Evolutionary conservation across 2,113 vertebrate species (phyloP), one percentile per base, ranked within the genome.

Genomic region (Prunella fulvescens): DNA sequence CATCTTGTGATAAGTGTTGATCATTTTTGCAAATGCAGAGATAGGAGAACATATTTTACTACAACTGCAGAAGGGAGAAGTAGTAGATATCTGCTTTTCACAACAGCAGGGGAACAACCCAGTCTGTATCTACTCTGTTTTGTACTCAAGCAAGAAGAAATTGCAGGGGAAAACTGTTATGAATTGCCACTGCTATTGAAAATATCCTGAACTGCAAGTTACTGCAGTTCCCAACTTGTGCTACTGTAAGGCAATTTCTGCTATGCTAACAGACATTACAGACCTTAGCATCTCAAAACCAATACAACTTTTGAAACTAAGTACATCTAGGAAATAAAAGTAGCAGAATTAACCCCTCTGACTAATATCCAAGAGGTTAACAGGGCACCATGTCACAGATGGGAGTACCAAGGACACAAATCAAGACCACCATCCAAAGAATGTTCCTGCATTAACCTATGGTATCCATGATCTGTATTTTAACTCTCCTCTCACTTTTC

Each of bases 131-230:
- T 78, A 39, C 23, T 77, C 42, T 84, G 39, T 29, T 86, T 69
- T 53, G 28, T 19, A 50, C 8, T 58, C 20, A 45, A 40, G 11
- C 51, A 64, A 1, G 8, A 71, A 90, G 48, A 76, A 88, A 62
- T 1, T 19, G 12, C 1, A 1, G 18, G 1, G 1, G 3, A 19
- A 42, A 80, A 54, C 35, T 37, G 28, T 26, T 54, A 54, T 0
- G 4, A 57, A 47, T n/a, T 74, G 48, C 18, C 86, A 31, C 23
- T 81, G 40, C 51, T 79, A 29, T 6, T 61, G 51, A 84, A 95
- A 94, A 88, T 11, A 60, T 17, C 58, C 6, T 42, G 70, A 69
- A 72, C 17, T 29, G 15, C 57, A 89, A 50, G 45, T 69, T 45
- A 37, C 44, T 80, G 57, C 81, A 79, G 33, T 64, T 87, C 24